A percentile compares a stretch with the other conserved stretches of the same genome.
phyloP scores from a whole-genome alignment of 2,113 vertebrate genomes.

The Pygoscelis antarcticus region DNA sequence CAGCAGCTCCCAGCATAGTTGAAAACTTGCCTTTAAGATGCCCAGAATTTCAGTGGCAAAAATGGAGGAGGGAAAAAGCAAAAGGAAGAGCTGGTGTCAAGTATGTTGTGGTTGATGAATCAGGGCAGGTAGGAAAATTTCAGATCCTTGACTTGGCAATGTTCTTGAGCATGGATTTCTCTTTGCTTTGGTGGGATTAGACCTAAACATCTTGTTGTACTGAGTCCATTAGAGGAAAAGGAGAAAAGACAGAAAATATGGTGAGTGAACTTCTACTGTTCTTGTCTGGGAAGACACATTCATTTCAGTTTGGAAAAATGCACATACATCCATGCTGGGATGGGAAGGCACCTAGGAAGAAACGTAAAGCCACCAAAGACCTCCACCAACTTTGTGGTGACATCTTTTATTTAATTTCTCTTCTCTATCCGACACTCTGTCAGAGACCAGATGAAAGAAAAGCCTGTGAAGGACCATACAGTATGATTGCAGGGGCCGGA shows the following conservation, averaged over 20 bases:
- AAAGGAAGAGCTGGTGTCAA: neutral
- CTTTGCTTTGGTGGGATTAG: neutral
- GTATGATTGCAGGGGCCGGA: rapidly evolving
- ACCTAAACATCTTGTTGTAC: neutral
- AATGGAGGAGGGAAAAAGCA: neutral
- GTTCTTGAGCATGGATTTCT: neutral
- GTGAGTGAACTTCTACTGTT: neutral
- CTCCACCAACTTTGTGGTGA: neutral
- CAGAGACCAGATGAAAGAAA: neutral
- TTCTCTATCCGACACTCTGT: rapidly evolving
- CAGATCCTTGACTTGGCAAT: neutral
- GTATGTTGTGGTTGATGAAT: neutral
- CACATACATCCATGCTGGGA: neutral
- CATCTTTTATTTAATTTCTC: neutral
- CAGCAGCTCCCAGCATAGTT: neutral
- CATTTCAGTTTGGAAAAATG: neutral
- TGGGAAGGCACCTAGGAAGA: neutral
- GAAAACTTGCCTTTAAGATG: neutral
- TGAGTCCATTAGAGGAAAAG: neutral
- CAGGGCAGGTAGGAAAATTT: neutral
- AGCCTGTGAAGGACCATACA: neutral
- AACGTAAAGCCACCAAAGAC: neutral
- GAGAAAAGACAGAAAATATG: neutral
- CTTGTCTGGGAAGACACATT: neutral
- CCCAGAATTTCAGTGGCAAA: neutral